These are phyloP conservation scores for Rhorus exstirpatorius DNA, from an alignment of 2,888 invertebrate species.

Conservation along the genomic window DNA sequence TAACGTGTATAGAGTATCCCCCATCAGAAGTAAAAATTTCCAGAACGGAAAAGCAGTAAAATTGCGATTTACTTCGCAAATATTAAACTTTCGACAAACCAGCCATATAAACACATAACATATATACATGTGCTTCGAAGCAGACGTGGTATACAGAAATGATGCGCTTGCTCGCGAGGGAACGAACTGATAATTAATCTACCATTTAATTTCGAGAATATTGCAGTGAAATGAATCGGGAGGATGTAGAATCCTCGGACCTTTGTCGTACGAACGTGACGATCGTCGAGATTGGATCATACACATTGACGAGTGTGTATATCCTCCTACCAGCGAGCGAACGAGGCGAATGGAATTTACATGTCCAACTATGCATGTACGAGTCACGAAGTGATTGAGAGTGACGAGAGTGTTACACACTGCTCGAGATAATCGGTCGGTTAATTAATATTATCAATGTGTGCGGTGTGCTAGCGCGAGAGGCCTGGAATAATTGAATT, in stretches of 20 bases:
- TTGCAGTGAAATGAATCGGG: background rate
- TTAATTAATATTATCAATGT: slow-evolving; percentile 73
- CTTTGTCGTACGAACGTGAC: slow-evolving; percentile 58
- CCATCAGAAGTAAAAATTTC: too few relatives aligned
- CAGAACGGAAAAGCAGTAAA: background rate
- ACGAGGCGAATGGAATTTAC: slow-evolving; percentile 50
- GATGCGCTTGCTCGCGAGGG: background rate
- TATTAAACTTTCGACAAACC: slow-evolving; percentile 20
- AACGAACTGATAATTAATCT: slow-evolving; percentile 57
- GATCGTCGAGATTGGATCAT: slow-evolving; percentile 57
- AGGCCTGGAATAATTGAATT: slow-evolving; percentile 61
- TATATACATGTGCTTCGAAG: background rate
- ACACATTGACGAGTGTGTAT: slow-evolving; percentile 42
- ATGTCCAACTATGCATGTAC: slow-evolving; percentile 41
- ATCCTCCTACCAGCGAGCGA: background rate
- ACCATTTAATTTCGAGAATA: slow-evolving; percentile 48
- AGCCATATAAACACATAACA: background rate
- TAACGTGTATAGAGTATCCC: too few relatives aligned
- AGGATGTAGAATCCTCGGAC: slow-evolving; percentile 22
- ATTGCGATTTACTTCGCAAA: slow-evolving; percentile 33
- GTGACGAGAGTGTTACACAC: slow-evolving; percentile 52
- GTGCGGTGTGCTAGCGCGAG: slow-evolving; percentile 38
- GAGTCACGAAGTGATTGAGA: too few relatives aligned
- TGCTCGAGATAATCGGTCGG: slow-evolving; percentile 66
- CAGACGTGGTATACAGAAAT: background rate